phyloP scores from a whole-genome alignment of 1,140 invertebrate genomes.

The Anastrepha obliqua region DNA sequence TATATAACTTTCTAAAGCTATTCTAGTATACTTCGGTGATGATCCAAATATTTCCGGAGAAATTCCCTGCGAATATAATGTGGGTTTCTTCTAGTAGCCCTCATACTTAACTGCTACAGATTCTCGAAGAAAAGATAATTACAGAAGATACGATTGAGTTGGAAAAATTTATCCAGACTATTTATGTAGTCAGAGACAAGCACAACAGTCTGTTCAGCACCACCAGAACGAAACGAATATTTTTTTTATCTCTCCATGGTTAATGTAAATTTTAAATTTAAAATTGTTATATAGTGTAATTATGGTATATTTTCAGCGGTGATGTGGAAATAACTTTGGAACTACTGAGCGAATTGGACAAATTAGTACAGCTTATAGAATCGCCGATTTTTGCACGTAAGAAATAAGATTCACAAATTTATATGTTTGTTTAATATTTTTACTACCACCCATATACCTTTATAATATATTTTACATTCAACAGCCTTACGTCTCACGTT shows the following conservation, averaged over 20 bases:
- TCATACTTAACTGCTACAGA: too few relatives aligned
- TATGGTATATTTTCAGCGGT: constrained; percentile 78
- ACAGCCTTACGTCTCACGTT: constrained; percentile 94
- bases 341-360: constrained; percentile 96
- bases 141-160: too few relatives aligned
- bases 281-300: constrained; percentile 33
- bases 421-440: not conserved
- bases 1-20: not conserved
- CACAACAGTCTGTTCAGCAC: too few relatives aligned
- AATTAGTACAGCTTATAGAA: constrained; percentile 97
- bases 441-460: not conserved
- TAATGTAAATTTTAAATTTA: not conserved
- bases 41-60: too few relatives aligned
- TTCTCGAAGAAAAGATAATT: too few relatives aligned
- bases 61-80: too few relatives aligned
- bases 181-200: too few relatives aligned
- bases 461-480: constrained; percentile 38
- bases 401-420: constrained; percentile 74
- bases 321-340: constrained; percentile 97
- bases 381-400: constrained; percentile 99
- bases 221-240: too few relatives aligned
- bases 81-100: too few relatives aligned
- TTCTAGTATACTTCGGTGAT: too few relatives aligned
- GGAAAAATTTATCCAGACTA: too few relatives aligned
- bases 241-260: not conserved